Percentiles rank a stretch among this genome's conserved stretches.
Conservation (phyloP, 2,797 vertebrate genomes). For the Ficedula albicollis region DNA sequence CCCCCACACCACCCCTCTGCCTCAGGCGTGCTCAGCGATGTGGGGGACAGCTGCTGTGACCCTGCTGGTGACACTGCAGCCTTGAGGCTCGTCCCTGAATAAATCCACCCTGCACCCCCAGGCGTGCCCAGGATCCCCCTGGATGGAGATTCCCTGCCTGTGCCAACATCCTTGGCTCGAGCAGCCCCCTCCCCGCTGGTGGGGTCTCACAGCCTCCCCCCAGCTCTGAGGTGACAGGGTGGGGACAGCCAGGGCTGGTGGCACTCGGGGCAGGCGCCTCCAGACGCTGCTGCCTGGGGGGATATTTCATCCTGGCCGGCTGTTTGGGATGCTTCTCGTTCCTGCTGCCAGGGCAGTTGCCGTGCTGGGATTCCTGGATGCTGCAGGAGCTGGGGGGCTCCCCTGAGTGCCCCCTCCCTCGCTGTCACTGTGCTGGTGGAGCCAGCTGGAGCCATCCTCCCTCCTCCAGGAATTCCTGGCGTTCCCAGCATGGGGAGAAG, state of each 20-base stretch:
- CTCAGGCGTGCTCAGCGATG: neutral
- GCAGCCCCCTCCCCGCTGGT: fast-evolving
- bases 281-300: neutral
- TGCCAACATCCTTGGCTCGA: fast-evolving
- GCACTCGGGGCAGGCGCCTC: neutral
- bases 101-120: neutral
- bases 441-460: conserved; percentile 43
- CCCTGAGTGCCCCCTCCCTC: fast-evolving
- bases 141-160: neutral
- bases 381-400: neutral
- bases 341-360: conserved; percentile 69
- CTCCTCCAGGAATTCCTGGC: conserved; percentile 39
- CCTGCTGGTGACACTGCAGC: neutral
- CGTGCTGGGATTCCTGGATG: conserved; percentile 63
- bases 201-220: neutral
- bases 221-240: fast-evolving
- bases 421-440: neutral
- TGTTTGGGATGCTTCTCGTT: conserved; percentile 70
- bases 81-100: neutral
- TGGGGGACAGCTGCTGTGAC: neutral
- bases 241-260: neutral
- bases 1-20: neutral
- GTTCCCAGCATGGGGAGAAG: neutral
- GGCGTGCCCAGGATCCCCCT: fast-evolving
- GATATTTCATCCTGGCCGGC: conserved; percentile 44